Conservation (phyloP, 2,888 invertebrate genomes). For the Tridacna gigas region DNA sequence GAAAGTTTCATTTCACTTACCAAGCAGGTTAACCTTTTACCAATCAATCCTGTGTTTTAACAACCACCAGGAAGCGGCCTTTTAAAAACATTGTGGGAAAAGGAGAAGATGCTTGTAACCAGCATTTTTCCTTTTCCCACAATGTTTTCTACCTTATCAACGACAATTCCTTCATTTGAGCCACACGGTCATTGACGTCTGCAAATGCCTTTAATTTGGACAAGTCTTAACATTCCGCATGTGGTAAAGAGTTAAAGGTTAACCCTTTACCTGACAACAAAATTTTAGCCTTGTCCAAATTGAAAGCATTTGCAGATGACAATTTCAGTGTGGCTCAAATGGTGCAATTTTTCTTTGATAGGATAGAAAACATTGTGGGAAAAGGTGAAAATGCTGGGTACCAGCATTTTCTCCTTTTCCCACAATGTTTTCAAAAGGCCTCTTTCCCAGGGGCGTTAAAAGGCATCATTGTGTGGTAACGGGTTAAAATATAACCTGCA, state of each 20-base stretch:
- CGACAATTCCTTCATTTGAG: background rate
- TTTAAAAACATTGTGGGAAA: constrained; percentile 7
- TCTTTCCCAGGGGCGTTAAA: background rate
- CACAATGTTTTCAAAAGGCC: background rate
- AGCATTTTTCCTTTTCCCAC: constrained; percentile 12
- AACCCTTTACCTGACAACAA: too few species aligned
- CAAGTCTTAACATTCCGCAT: background rate
- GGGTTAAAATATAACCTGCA: background rate
- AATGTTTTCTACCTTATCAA: background rate
- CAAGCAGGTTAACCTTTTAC: too few species aligned
- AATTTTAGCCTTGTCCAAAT: too few species aligned
- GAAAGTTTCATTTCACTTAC: too few species aligned
- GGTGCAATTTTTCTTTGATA: background rate
- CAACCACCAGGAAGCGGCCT: too few species aligned
- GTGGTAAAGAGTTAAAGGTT: background rate
- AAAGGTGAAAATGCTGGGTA: background rate
- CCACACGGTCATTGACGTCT: background rate
- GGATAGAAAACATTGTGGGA: background rate
- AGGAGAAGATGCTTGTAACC: background rate
- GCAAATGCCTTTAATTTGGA: background rate
- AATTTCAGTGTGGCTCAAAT: too few species aligned
- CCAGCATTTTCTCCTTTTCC: background rate
- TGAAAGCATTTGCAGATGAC: too few species aligned
- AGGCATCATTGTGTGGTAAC: background rate
- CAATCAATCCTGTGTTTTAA: too few species aligned